A percentile compares a stretch with the other conserved stretches of the same genome.
Evolutionary conservation across 2,888 invertebrate genomes (phyloP).

Genomic region (Scotopteryx bipunctaria): DNA sequence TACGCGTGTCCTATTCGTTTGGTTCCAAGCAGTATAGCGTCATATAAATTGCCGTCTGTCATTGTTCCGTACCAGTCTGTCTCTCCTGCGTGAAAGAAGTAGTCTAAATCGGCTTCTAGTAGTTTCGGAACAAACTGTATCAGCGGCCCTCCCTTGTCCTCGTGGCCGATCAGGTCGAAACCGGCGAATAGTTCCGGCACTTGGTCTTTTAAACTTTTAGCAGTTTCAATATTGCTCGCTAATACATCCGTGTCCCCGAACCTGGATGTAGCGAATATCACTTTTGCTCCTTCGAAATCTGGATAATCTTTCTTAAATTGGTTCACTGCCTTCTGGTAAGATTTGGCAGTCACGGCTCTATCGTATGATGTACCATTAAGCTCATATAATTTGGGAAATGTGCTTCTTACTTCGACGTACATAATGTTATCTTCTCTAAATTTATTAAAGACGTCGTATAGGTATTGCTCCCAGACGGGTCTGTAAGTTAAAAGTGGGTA

Average conservation of each 20-base stretch:
- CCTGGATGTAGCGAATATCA: slow-evolving; percentile 87
- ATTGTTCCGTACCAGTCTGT: slow-evolving; percentile 88
- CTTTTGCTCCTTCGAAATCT: slow-evolving; percentile 86
- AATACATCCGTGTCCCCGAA: slow-evolving; percentile 63
- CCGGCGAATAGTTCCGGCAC: slow-evolving; percentile 88
- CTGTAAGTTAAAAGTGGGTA: slow-evolving; percentile 82
- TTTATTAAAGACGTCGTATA: slow-evolving; percentile 84
- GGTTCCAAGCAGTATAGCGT: slow-evolving; percentile 89
- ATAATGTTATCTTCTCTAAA: slow-evolving; percentile 87
- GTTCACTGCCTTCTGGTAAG: slow-evolving; percentile 82
- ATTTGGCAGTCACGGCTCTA: slow-evolving; percentile 79
- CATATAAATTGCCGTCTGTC: slow-evolving; percentile 89
- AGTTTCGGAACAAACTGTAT: slow-evolving; percentile 84
- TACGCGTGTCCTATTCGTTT: slow-evolving; percentile 92
- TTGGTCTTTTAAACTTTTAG: slow-evolving; percentile 63
- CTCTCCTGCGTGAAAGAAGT: slow-evolving; percentile 93
- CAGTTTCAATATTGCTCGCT: slow-evolving; percentile 67
- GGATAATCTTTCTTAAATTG: slow-evolving; percentile 84
- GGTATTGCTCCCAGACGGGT: slow-evolving; percentile 86
- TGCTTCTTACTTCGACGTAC: slow-evolving; percentile 87
- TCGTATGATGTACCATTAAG: slow-evolving; percentile 84
- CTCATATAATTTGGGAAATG: slow-evolving; percentile 86
- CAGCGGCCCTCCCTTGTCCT: slow-evolving; percentile 87
- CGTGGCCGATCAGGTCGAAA: slow-evolving; percentile 92
- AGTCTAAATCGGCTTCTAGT: slow-evolving; percentile 78